Base-by-base conservation (phyloP, 2,888 invertebrate species). In the Morpho deidamia region DNA sequence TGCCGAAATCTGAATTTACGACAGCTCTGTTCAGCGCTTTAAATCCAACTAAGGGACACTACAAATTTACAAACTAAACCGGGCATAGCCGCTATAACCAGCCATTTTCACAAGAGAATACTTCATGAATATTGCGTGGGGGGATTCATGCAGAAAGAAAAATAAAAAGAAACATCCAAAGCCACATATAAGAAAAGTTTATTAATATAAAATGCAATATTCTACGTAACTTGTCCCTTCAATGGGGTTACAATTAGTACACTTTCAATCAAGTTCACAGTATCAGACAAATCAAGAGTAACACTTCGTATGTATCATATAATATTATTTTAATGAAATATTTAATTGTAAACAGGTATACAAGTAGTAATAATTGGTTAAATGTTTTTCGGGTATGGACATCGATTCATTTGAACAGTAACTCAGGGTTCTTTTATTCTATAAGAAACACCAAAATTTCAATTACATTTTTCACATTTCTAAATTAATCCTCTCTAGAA, bases 181-280 rank as follows among this genome's bases (percentile, higher is more conserved):
- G 73, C 75, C 84, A 87, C 87, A 86, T 85, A 83, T 84, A 84
- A 87, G 84, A 85, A 85, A 84, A 82, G 71, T 85, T 77, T 87
- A 87, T 83, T 86, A 82, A 77, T 86, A 86, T 75, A 84, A 87
- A 87, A 85, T 80, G 79, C 81, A 79, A 70, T 78, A 83, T 74
- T 73, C 82, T 77, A 83, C 71, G 67, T 71, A 76, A 71, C 64
- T 65, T 62, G 60, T 60, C 64, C 70, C 62, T 47, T 58, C 53
- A 48, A 55, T 47, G 52, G 62, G 64, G 58, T 60, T 66, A 65
- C 59, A 66, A 53, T 52, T 55, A 67, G 70, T 70, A 66, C 67
- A 71, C 64, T 64, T 68, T 67, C 64, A 67, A 65, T 62, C 65
- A 66, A 64, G 51, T 49, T n/a, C 33, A 41, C 33, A 41, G 59